Evolutionary conservation across 2,113 vertebrate genomes (phyloP).

Genomic region (Lepidiolamprologus cunningtoni): DNA sequence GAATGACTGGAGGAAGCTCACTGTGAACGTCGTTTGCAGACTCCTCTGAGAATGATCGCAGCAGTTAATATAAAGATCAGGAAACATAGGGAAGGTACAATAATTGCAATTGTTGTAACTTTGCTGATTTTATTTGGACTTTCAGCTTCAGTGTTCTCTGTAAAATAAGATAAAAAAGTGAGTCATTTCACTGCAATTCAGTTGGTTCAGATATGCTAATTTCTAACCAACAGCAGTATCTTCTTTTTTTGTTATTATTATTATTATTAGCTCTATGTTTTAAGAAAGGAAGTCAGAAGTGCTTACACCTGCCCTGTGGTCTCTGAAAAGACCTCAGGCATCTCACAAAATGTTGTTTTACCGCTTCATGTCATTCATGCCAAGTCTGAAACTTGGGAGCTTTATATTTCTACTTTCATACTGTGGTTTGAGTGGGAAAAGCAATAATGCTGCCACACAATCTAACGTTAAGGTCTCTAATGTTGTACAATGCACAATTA

Average conservation of each 20-base stretch:
- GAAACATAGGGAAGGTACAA: neutral
- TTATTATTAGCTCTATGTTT: neutral
- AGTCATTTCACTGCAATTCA: neutral
- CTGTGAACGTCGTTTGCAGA: neutral
- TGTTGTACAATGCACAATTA: neutral
- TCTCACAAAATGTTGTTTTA: neutral
- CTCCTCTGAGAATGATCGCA: neutral
- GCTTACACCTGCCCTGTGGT: neutral
- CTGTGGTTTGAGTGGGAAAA: neutral
- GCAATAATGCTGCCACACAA: neutral
- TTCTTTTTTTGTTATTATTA: neutral
- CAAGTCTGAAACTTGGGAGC: neutral
- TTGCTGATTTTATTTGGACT: neutral
- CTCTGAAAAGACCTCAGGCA: neutral
- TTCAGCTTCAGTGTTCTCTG: neutral
- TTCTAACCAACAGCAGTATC: neutral
- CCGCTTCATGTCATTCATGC: neutral
- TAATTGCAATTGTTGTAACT: neutral
- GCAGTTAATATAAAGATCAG: neutral
- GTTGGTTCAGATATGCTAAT: neutral
- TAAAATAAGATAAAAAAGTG: neutral
- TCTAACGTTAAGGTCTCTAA: neutral
- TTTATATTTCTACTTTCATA: neutral
- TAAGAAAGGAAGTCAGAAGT: neutral
- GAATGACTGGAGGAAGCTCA: neutral